Base-by-base conservation (phyloP, 2,797 vertebrate species). In the Hypotaenidia okinawae region DNA sequence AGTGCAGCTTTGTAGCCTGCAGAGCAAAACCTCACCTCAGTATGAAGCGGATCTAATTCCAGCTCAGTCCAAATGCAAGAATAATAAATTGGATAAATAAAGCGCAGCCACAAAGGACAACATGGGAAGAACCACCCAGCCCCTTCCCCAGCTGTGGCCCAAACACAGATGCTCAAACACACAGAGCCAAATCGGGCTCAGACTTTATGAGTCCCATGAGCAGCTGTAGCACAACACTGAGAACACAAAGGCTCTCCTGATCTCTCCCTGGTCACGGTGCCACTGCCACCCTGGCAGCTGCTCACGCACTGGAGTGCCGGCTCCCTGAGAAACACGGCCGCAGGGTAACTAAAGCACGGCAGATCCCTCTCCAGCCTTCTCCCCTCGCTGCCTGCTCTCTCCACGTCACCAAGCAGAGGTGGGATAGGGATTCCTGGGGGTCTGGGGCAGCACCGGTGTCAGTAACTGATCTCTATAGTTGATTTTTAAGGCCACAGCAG, bases 61-160 rank as follows among this genome's bases (percentile, higher is more conserved):
- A 95, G 80, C 47, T 68, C 80, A 82, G 88, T 88, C 82, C 72
- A 95, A 92, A 90, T 35, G 81, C 73, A 96, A 80, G 93, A 94
- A 94, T 72, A 93, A 93, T 81, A 80, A 89, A 75, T 6, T 52
- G 66, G 62, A 92, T 69, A 94, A 96, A 94, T 47, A 95, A 88
- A 91, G 30, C 1, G 4, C 30, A 95, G 94, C 93, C 93, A 93
- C 51, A 92, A 92, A 95, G 43, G 49, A 90, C 94, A 97, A 92
- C 83, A 91, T 52, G 92, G 95, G 90, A n/a, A 94, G 95, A 16
- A 16, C 43, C 43, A 43, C 43, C 43, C 43, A 43, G 7, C 8
- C 25, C 47, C 64, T 18, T 32, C 47, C 76, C 28, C 84, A 81
- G 66, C 87, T 84, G 74, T 52, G 54, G 35, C 39, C 83, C 59